Base-by-base conservation (phyloP, 2,797 vertebrate species). In the Poecilia velifera region DNA sequence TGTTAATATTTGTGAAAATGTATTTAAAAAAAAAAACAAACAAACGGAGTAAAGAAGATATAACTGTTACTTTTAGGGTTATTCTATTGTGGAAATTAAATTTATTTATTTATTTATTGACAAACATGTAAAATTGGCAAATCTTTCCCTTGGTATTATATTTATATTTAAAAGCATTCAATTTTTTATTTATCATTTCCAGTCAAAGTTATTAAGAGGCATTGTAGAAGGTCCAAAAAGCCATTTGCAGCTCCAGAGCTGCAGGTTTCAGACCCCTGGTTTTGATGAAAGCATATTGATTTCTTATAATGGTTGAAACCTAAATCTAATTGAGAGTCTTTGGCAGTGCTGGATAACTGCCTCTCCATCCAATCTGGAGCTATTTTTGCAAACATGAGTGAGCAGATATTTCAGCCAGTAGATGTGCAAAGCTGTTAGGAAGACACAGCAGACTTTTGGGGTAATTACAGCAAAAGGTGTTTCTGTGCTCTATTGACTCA, bases 301-400 rank as follows among this genome's bases (percentile, higher is more conserved):
- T 71, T 20, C 20, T 71, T 45, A n/a, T 6, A 45, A 71, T 36
- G 41, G 68, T 46, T 43, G 22, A 70, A 25, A n/a, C 66, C 66
- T 71, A 45, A 71, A 71, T 71, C 68, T 45, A 71, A 71, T 71
- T 71, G 68, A 71, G 25, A 71, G 68, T 71, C 25, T 46, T 45
- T 46, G 41, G 13, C 41, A 71, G 25, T 45, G n/a, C 12, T 45
- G 25, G 68, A 46, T 71, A 71, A 45, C 41, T 45, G 41, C 68
- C 68, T 71, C 41, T 28, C 13, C 6, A 28, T 71, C 68, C n/a
- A 46, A 46, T 71, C 12, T 28, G 43, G 12, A 46, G 68, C n/a
- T 71, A 71, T 71, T 46, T 71, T 46, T 71, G 41, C 41, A 45
- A 46, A 71, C 41, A 46, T 16, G 13, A 71, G 68, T 45, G 10